Base-by-base conservation (phyloP, 2,113 vertebrate genomes). In the Columba janthina region DNA sequence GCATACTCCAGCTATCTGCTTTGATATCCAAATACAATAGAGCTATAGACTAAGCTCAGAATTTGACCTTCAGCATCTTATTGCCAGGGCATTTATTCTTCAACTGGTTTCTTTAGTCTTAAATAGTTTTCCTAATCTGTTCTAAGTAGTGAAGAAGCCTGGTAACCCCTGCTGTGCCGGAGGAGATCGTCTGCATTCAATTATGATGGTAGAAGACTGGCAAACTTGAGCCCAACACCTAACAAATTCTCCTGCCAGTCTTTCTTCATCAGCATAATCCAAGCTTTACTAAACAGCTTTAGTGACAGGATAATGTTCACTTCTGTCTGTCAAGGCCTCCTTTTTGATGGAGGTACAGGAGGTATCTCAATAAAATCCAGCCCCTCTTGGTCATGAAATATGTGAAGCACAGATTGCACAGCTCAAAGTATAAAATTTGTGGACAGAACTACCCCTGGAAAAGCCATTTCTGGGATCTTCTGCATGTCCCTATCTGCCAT, bases 1-100 rank as follows among this genome's bases (percentile, higher is more conserved):
- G 65, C 88, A 81, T 90, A 81, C 79, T 96, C 96, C 53, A 83
- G 72, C 80, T 95, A 86, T 93, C 76, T 93, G 69, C 94, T 96
- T 93, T 86, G 93, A 93, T 90, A 95, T 61, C 70, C 85, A 84
- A 65, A 84, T 17, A 95, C 76, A 96, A 89, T 53, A 53, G 72
- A 53, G 76, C 57, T 80, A 81, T 38, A 92, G 76, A 86, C 72
- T 46, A 57, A 48, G 72, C 69, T 75, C 92, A 94, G 69, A 77
- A 69, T 94, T 93, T 94, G 96, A 95, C 90, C 89, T 94, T 90
- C 89, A 77, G 15, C 48, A 77, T 93, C 62, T 93, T 74, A 64
- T 85, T 3, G 0, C 61, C 58, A 36, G 36, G 51, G 48, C 42
- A 74, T 94, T 92, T 89, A 51, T 67, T 94, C 20, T 2, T 67